Base-by-base conservation (phyloP, 2,888 invertebrate species). In the Podotricha telesiphe region DNA sequence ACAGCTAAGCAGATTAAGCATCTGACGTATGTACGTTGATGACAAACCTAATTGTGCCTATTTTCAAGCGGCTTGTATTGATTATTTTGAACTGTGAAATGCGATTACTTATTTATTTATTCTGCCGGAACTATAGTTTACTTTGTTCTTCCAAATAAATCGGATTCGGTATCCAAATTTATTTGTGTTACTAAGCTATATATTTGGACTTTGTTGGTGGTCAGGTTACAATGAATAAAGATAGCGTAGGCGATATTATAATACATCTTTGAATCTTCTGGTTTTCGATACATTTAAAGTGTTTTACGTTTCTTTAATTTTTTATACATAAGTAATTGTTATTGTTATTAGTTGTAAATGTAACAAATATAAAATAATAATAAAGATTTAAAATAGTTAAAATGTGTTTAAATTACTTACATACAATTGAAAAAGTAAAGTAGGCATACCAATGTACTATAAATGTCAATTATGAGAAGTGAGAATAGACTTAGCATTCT, bases 121-220 rank as follows among this genome's bases (percentile, higher is more conserved):
- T 72, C 75, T 28, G 66, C 76, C 79, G 83, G 83, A 85, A 79
- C 78, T 79, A 59, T 72, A 78, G 78, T 73, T 76, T 73, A 61
- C 51, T n/a, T 48, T 61, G 71, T 69, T 72, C 66, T 5, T 10
- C 34, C 34, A 62, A 55, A 53, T 53, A 45, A 34, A 62, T 55
- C 17, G 17, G 47, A 37, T 55, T 67, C 59, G 50, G 40, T 47
- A 34, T 48, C 19, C 42, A 40, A 15, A 45, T 22, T 45, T 45
- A 59, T 45, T 28, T 45, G 45, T 42, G 5, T 45, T 45, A 45
- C 59, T 45, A n/a, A n/a, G 42, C 42, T n/a, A 58, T 58, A 28
- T 17, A 59, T 28, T 28, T 13, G n/a, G 22, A 45, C 59, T 17
- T 22, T 45, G 45, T 59, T 42, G 45, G 45, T 45, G 59, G 28